Base-by-base conservation (phyloP, 2,113 vertebrate species). In the Drymodes brunneopygia region DNA sequence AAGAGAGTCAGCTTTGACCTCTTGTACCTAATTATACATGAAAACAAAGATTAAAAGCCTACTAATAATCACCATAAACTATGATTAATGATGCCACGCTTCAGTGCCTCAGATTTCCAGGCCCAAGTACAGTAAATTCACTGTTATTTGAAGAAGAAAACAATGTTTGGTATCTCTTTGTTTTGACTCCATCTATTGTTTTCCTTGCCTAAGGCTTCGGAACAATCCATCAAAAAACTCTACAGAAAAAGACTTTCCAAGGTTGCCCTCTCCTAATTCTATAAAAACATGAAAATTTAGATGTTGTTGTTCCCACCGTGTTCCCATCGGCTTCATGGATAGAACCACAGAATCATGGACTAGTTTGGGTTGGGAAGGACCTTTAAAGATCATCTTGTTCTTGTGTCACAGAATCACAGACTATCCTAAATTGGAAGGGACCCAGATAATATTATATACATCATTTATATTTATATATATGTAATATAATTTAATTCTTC, bases 11-110 rank as follows among this genome's bases (percentile, higher is more conserved):
- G 94, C 56, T 91, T 62, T 97, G 97, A 97, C 97, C 96, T 94
- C 96, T 82, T 95, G 88, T 95, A 96, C 93, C 92, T 96, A 97
- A 97, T 96, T 97, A 97, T 81, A 95, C 94, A 96, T 2, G 40
- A 94, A 97, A 96, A 96, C 88, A 96, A 96, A 95, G 94, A 96
- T 96, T 96, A 97, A 95, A 97, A 95, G 96, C 94, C 95, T 90
- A 81, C 94, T 96, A 96, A 96, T 97, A 96, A 97, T 96, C 95
- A 94, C 91, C 90, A 88, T 96, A 97, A 96, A 97, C 89, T 90
- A 95, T 96, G 97, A 97, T 96, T 97, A 97, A 97, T 95, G 94
- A 90, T 82, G 93, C 44, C 86, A 91, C 27, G 88, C 95, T 94
- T 95, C 91, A 78, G 28, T 31, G 95, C 91, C 53, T 93, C 69